These are phyloP conservation scores for Pituophis catenifer DNA, from an alignment of 2,113 vertebrate species.

Conservation along the genomic window DNA sequence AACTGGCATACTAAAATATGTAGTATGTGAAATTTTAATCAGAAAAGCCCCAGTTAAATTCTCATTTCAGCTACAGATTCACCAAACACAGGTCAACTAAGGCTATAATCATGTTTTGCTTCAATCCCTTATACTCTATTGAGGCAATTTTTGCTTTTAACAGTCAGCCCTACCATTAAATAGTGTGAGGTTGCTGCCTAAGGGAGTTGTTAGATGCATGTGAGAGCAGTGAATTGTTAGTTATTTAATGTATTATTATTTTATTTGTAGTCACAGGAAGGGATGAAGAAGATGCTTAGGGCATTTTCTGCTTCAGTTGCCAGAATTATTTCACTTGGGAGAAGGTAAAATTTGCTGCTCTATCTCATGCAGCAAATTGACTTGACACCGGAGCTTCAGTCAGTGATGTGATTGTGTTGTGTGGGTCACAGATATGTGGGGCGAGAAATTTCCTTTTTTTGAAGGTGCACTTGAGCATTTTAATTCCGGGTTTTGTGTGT, in stretches of 20 bases:
- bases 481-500: not conserved
- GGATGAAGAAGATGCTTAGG: not conserved
- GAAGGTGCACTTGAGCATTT: not conserved
- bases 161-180: not conserved
- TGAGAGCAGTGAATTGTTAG: not conserved
- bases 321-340: not conserved
- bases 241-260: not conserved
- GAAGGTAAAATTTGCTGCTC: not conserved
- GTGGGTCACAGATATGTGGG: not conserved
- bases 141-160: not conserved
- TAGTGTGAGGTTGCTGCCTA: not conserved
- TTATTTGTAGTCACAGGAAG: not conserved
- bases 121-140: not conserved
- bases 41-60: not conserved
- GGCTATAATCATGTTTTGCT: not conserved
- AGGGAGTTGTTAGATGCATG: not conserved
- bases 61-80: not conserved
- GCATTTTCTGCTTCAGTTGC: not conserved
- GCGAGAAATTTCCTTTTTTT: not conserved
- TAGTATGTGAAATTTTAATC: not conserved
- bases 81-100: not conserved
- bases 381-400: not conserved
- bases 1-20: not conserved
- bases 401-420: not conserved
- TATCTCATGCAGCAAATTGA: not conserved